Base-by-base conservation (phyloP, 92 coral and sea anemone genomes). In the Hydrozoanthus gracilis region DNA sequence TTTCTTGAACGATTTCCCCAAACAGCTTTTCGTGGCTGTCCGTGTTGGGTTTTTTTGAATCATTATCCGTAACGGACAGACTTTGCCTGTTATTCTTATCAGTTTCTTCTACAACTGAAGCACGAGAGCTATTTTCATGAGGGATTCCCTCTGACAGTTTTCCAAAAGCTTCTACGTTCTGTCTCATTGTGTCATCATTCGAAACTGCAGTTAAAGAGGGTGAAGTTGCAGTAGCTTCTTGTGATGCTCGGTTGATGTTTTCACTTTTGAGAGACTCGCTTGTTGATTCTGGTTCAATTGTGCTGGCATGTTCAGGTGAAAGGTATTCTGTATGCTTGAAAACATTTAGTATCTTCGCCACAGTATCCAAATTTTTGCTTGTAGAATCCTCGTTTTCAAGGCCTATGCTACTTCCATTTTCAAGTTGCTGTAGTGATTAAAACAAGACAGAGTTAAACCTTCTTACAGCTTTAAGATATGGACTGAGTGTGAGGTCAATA, bases 261-360 rank as follows among this genome's bases (percentile, higher is more conserved):
- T 18, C 20, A 18, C 10, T 13, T 27, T 55, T 69, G n/a, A 6
- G 49, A 27, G 64, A 44, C 7, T 11, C 27, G 55, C 3, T 20
- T 4, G 18, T 16, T 12, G 20, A 12, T n/a, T 27, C 45, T 17
- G 45, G 39, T 77, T 68, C 76, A 3, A 8, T 12, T 16, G 47
- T 50, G 12, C 39, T 73, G n/a, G 11, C 76, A 70, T 56, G 68
- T 20, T 73, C 70, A 70, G 71, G 20, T 14, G 88, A 79, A 49
- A 87, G 20, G 55, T 87, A 87, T 62, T 90, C 90, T 47, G 89
- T 87, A 3, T 71, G 64, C 72, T 58, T 84, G 49, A 91, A 88
- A 2, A 66, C 87, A 0, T 89, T 77, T 56, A 91, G 79, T 66
- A 91, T 91, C 77, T 88, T 72, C 0, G 68, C 10, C 16, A 91